Evolutionary conservation across 23 tunicate species (phyloP).

Genomic region (Trididemnum clinides): DNA sequence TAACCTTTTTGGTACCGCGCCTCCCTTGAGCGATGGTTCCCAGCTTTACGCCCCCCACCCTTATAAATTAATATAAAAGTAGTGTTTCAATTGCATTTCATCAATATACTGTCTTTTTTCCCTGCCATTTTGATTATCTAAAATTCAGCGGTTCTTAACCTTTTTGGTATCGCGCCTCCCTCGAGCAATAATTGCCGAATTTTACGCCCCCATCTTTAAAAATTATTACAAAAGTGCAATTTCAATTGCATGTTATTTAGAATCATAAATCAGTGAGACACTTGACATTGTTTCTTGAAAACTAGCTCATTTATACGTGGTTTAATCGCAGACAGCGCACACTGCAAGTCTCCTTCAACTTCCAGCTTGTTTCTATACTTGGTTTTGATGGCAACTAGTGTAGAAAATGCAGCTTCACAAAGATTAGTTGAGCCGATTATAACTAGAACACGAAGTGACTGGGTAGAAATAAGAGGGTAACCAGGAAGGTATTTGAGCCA

Average conservation of each 20-base stretch:
- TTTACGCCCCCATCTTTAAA: not conserved
- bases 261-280: no score
- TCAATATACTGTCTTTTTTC: no score
- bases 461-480: conserved; percentile 43
- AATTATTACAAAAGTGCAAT: conserved; percentile 4
- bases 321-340: conserved; percentile 43
- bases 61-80: no score
- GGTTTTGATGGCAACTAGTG: conserved; percentile 47
- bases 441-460: conserved; percentile 30
- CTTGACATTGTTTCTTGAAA: no score
- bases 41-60: no score
- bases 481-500: conserved; percentile 44
- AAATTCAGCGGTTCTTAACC: no score
- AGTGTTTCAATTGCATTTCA: no score
- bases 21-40: no score
- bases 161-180: no score
- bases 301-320: conserved; percentile 46
- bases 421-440: conserved; percentile 32
- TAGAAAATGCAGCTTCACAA: conserved; percentile 41
- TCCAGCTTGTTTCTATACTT: conserved; percentile 51
- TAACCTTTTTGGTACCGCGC: no score
- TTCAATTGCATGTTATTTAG: conserved; percentile 1
- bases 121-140: no score
- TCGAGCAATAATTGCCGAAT: no score
- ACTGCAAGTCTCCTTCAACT: conserved; percentile 61